A percentile compares a stretch with the other conserved stretches of the same genome.
These are phyloP conservation scores for Myrmecophaga tridactyla DNA, from an alignment of 2,113 vertebrate genomes.

Conservation along the genomic window DNA sequence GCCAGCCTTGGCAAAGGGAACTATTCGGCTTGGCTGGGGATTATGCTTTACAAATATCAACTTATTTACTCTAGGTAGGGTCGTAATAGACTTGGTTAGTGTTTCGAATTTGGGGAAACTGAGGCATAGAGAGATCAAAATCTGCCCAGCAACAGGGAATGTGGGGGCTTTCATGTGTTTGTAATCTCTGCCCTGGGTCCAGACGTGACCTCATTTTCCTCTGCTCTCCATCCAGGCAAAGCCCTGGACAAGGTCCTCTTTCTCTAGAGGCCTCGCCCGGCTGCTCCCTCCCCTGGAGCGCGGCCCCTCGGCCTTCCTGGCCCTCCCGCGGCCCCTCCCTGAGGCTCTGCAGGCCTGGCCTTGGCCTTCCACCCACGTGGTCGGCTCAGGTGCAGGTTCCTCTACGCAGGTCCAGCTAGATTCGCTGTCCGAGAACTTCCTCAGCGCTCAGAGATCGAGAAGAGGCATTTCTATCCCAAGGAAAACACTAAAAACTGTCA, in stretches of 20 bases:
- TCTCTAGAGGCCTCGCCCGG: too few species aligned
- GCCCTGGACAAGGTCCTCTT: not conserved
- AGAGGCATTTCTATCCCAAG: not conserved
- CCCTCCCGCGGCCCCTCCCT: not conserved
- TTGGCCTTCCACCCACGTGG: too few species aligned
- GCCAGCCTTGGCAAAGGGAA: not conserved
- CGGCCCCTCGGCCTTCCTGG: too few species aligned
- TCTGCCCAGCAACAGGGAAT: not conserved
- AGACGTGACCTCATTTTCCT: not conserved
- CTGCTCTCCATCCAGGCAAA: not conserved
- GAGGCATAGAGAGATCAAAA: too few species aligned
- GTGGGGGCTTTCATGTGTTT: rapidly evolving
- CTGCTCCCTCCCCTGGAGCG: rapidly evolving
- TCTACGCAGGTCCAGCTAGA: not conserved
- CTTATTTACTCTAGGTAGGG: too few species aligned
- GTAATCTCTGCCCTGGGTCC: not conserved
- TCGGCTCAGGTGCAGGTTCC: too few species aligned
- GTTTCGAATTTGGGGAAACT: not conserved
- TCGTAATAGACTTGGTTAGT: not conserved
- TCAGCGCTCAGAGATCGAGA: not conserved
- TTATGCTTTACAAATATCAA: not conserved
- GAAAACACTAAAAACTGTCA: not conserved
- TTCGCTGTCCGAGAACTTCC: not conserved
- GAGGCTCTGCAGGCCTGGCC: too few species aligned
- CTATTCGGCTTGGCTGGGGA: not conserved